phyloP scores from a whole-genome alignment of 2,888 invertebrate genomes.

The Cheilosia scutellata region DNA sequence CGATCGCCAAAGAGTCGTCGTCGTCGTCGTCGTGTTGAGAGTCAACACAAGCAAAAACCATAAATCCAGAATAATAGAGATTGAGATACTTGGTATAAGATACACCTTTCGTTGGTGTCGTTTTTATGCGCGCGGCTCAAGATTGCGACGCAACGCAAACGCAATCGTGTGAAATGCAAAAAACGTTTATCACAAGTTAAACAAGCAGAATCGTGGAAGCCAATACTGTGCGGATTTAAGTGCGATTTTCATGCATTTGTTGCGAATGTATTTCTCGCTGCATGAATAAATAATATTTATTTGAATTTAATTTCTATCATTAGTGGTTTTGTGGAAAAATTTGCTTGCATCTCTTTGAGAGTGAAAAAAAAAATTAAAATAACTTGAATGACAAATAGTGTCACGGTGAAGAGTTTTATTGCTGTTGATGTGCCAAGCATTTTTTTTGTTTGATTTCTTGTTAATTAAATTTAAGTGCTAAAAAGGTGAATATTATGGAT shows the following conservation, averaged over 20 bases:
- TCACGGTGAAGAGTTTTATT: slow-evolving; percentile 46
- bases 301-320: slow-evolving; percentile 33
- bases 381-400: slow-evolving; percentile 39
- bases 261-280: slow-evolving; percentile 28
- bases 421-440: slow-evolving; percentile 28
- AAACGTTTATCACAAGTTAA: slow-evolving; percentile 58
- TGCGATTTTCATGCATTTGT: slow-evolving; percentile 33
- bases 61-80: slow-evolving; percentile 17
- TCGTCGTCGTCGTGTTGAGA: slow-evolving; percentile 7
- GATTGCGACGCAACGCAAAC: slow-evolving; percentile 2
- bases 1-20: slow-evolving; percentile 26
- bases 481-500: slow-evolving; percentile 19
- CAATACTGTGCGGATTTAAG: slow-evolving; percentile 47
- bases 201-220: slow-evolving; percentile 43
- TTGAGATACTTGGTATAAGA: slow-evolving; percentile 40
- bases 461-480: slow-evolving; percentile 15
- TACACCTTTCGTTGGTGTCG: slow-evolving; percentile 33
- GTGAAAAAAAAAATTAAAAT: not conserved
- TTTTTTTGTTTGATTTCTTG: slow-evolving; percentile 20
- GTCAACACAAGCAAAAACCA: slow-evolving; percentile 7
- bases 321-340: slow-evolving; percentile 27
- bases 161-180: slow-evolving; percentile 39
- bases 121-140: slow-evolving; percentile 43
- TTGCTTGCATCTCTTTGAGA: slow-evolving; percentile 16
- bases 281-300: slow-evolving; percentile 59